These are phyloP conservation scores for Bolinopsis microptera DNA, from an alignment of 37 sponge, comb jelly and placozoan genomes.

Conservation along the genomic window DNA sequence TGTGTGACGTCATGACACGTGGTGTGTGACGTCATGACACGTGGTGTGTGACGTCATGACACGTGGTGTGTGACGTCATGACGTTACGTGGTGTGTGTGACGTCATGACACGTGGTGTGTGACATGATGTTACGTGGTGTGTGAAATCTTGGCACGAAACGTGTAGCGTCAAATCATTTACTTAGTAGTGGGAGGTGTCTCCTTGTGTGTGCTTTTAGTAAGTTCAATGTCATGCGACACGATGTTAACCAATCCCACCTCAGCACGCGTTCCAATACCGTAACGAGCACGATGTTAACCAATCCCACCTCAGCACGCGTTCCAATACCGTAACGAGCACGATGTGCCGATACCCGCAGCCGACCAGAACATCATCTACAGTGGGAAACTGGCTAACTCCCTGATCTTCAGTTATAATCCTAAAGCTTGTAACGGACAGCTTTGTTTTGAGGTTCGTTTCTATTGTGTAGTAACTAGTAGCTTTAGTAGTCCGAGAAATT, in stretches of 20 bases:
- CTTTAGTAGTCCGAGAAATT: no score
- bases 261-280: constrained; percentile 57
- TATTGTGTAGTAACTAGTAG: no score
- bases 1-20: no score
- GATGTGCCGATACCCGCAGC: constrained; percentile 33
- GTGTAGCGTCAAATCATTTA: background rate
- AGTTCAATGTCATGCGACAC: no score
- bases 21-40: no score
- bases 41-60: no score
- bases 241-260: background rate
- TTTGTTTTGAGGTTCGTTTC: constrained; percentile 73
- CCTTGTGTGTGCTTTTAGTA: no score
- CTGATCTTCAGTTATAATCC: constrained; percentile 86
- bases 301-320: background rate
- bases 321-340: constrained; percentile 60
- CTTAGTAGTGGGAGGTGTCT: background rate
- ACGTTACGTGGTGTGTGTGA: no score
- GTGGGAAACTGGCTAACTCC: constrained; percentile 73
- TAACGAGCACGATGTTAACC: constrained; percentile 39
- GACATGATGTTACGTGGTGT: background rate
- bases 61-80: no score
- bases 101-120: no score
- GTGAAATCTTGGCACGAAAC: background rate
- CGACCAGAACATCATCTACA: constrained; percentile 72
- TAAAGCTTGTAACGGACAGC: constrained; percentile 88